A percentile compares a stretch with the other conserved stretches of the same genome.
Evolutionary conservation across 2,797 vertebrate species (phyloP).

Genomic region (Liparis tanakae): DNA sequence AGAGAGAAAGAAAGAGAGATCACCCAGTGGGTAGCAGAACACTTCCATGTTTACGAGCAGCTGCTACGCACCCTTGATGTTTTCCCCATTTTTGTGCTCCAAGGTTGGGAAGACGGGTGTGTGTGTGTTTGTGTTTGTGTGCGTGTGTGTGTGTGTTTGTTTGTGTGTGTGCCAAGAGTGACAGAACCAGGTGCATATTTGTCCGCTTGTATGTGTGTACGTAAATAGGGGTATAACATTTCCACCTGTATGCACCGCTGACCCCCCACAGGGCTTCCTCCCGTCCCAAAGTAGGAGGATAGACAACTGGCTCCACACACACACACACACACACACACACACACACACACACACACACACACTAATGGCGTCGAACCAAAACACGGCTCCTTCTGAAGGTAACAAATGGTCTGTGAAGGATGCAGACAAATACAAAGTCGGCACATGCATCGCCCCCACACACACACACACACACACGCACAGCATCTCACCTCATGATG

Average conservation of each 20-base stretch:
- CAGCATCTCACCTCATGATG: conserved; percentile 90
- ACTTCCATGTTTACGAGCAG: conserved; percentile 88
- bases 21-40: conserved; percentile 80
- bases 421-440: neutral
- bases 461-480: conserved; percentile 24
- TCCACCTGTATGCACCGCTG: conserved; percentile 76
- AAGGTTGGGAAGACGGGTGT: conserved; percentile 55
- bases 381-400: conserved; percentile 41
- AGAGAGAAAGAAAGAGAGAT: conserved; percentile 65
- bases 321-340: conserved; percentile 23
- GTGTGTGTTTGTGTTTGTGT: conserved; percentile 47
- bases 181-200: conserved; percentile 77
- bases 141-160: conserved; percentile 21
- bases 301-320: conserved; percentile 69
- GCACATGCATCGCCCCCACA: neutral
- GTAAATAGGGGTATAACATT: conserved; percentile 70
- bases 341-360: conserved; percentile 23
- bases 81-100: conserved; percentile 82
- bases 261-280: conserved; percentile 58
- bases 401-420: conserved; percentile 48
- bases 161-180: conserved; percentile 59
- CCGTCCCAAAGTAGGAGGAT: conserved; percentile 42
- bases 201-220: conserved; percentile 53
- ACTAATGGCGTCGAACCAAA: conserved; percentile 50
- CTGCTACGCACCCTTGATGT: conserved; percentile 85